phyloP scores from a whole-genome alignment of 2,797 vertebrate genomes.

The Bufotes viridis region DNA sequence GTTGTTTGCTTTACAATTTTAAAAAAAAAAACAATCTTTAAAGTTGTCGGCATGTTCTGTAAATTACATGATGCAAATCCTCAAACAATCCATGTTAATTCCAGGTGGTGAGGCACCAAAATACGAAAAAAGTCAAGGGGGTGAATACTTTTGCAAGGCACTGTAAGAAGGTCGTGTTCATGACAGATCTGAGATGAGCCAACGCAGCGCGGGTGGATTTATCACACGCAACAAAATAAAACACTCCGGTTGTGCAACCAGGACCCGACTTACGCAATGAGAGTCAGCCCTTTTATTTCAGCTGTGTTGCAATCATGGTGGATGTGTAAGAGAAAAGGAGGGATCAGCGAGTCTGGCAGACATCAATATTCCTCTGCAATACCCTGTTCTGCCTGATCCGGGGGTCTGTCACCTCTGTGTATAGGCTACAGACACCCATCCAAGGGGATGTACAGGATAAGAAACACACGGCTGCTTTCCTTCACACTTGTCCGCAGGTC shows the following conservation, averaged over 20 bases:
- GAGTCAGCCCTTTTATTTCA: slow-evolving; percentile 27
- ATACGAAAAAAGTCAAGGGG: too few relatives aligned
- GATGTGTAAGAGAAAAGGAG: not conserved
- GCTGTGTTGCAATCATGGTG: slow-evolving; percentile 48
- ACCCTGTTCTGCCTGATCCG: not conserved
- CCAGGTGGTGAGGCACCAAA: too few relatives aligned
- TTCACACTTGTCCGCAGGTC: not conserved
- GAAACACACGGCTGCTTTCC: not conserved
- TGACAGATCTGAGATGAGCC: not conserved
- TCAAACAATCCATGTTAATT: too few relatives aligned
- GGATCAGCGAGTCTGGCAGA: not conserved
- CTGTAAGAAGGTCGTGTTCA: not conserved
- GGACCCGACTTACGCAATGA: slow-evolving; percentile 38
- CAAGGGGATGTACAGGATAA: too few relatives aligned
- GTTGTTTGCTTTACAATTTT: too few relatives aligned
- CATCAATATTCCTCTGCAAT: not conserved
- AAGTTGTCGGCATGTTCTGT: too few relatives aligned
- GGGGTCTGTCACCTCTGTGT: not conserved
- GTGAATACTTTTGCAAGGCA: too few relatives aligned
- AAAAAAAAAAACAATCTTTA: too few relatives aligned
- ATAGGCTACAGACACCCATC: too few relatives aligned
- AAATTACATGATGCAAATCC: too few relatives aligned
- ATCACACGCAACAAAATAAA: slow-evolving; percentile 38
- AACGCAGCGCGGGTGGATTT: slow-evolving; percentile 23
- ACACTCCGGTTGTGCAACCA: slow-evolving; percentile 31